These are phyloP conservation scores for Epistrophe eligans DNA, from an alignment of 2,888 invertebrate genomes.

Conservation along the genomic window DNA sequence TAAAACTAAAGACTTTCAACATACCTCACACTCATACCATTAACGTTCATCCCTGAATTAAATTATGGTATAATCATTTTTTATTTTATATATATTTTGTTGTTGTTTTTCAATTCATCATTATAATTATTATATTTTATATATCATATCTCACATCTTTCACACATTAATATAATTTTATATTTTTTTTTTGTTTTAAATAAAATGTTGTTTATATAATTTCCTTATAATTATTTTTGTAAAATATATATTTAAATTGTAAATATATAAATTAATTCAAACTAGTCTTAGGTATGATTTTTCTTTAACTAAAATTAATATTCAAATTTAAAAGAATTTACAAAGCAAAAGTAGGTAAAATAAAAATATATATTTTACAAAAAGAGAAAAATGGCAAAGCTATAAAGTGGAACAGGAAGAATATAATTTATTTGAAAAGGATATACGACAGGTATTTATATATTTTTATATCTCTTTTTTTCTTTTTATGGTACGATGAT, in stretches of 20 bases:
- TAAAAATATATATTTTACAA: background rate
- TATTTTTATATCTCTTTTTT: no score
- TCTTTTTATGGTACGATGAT: no score
- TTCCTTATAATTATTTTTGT: constrained; percentile 40
- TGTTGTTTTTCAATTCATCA: constrained; percentile 57
- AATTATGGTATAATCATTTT: constrained; percentile 56
- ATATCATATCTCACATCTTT: constrained; percentile 38
- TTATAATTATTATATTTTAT: constrained; percentile 19
- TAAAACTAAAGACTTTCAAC: constrained; percentile 26
- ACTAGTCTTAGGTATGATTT: constrained; percentile 76
- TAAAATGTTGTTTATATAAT: constrained; percentile 39
- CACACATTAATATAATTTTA: constrained; percentile 55
- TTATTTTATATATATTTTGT: constrained; percentile 63
- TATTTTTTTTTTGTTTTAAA: constrained; percentile 16
- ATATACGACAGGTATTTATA: no score
- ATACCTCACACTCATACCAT: constrained; percentile 58
- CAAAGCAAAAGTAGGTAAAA: background rate
- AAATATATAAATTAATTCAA: constrained; percentile 62
- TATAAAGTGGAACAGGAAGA: background rate
- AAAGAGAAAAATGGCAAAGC: background rate
- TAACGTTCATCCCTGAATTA: constrained; percentile 73
- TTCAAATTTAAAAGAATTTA: constrained; percentile 25
- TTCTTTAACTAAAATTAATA: constrained; percentile 40
- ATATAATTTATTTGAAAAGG: no score
- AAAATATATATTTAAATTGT: constrained; percentile 29